These are phyloP conservation scores for Oceanites oceanicus DNA, from an alignment of 2,113 vertebrate genomes.

Conservation along the genomic window DNA sequence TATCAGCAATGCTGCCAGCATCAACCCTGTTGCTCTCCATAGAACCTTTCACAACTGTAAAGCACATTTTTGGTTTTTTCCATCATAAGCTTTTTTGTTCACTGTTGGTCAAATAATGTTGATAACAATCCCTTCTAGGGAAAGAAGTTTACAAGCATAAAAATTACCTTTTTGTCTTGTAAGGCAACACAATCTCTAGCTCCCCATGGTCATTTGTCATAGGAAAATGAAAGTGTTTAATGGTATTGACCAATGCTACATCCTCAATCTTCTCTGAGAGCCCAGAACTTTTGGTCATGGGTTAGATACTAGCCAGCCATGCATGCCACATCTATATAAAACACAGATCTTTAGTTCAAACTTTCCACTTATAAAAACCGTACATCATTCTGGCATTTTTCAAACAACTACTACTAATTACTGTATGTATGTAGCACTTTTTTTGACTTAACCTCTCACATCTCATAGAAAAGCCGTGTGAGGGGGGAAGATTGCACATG, in stretches of 20 bases:
- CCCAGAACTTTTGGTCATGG: neutral
- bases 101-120: slow-evolving; percentile 37
- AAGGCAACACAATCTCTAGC: slow-evolving; percentile 31
- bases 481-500: neutral
- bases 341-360: neutral
- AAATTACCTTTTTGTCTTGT: slow-evolving; percentile 49
- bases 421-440: neutral
- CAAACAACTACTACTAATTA: neutral
- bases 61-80: slow-evolving; percentile 4
- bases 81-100: neutral
- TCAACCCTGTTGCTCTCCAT: neutral
- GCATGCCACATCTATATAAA: neutral
- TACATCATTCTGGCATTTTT: neutral
- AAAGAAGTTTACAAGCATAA: slow-evolving; percentile 31
- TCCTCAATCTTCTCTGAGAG: slow-evolving; percentile 12
- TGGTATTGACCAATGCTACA: neutral
- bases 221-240: slow-evolving; percentile 42
- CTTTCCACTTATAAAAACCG: neutral
- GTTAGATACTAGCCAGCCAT: neutral
- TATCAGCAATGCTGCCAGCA: slow-evolving; percentile 13
- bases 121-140: slow-evolving; percentile 49
- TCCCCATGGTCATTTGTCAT: slow-evolving; percentile 23
- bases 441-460: neutral
- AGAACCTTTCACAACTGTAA: neutral
- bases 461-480: neutral